Evolutionary conservation across 2,797 vertebrate genomes (phyloP).

Genomic region (Semotilus atromaculatus): DNA sequence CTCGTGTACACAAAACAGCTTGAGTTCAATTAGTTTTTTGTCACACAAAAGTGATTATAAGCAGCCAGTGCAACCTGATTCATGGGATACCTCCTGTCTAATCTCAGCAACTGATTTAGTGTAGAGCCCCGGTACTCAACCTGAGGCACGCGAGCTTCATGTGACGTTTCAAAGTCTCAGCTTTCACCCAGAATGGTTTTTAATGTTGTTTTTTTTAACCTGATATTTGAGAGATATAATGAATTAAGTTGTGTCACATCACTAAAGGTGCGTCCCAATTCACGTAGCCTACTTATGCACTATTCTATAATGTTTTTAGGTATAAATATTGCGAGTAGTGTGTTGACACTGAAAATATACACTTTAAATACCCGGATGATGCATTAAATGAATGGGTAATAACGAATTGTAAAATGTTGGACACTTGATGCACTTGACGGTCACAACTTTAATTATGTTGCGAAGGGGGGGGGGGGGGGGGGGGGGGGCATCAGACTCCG

Average conservation of each 20-base stretch:
- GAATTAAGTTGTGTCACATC: not conserved
- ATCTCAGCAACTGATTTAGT: slow-evolving; percentile 57
- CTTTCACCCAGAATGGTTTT: not conserved
- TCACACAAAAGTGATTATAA: slow-evolving; percentile 89
- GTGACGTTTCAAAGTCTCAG: not conserved
- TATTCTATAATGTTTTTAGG: no score
- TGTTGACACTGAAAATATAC: no score
- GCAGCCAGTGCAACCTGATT: slow-evolving; percentile 66
- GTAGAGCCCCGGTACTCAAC: slow-evolving; percentile 16
- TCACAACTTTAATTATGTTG: no score
- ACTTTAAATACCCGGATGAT: no score
- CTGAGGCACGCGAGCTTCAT: not conserved
- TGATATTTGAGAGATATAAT: not conserved
- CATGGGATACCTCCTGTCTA: slow-evolving; percentile 60
- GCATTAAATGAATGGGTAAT: no score
- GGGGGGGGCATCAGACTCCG: no score
- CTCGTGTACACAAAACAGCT: slow-evolving; percentile 97
- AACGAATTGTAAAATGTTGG: no score
- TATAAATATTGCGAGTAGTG: no score
- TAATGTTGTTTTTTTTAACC: not conserved
- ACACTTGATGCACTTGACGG: no score
- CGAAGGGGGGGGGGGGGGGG: no score
- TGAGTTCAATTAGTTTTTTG: slow-evolving; percentile 97
- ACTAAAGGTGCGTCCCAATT: not conserved
- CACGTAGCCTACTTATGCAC: no score